Evolutionary conservation across 2,113 vertebrate species (phyloP).

Genomic region (Amblyopsis rosae): DNA sequence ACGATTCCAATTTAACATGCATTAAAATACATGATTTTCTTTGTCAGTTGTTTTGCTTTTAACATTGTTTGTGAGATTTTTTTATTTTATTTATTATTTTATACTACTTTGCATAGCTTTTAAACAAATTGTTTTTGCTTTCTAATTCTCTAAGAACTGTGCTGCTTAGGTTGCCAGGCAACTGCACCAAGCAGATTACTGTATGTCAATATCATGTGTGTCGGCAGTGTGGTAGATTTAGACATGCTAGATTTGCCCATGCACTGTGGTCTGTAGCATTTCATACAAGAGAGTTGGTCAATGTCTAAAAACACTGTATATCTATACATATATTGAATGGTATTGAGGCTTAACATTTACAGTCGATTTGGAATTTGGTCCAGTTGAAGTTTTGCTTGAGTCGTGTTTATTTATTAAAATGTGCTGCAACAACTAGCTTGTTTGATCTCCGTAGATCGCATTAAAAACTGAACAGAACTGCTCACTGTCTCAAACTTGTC

Average conservation of each 20-base stretch:
- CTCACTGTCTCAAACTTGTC: slow-evolving; percentile 29
- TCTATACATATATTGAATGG: slow-evolving; percentile 60
- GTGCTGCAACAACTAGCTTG: slow-evolving; percentile 67
- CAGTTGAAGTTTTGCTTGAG: slow-evolving; percentile 61
- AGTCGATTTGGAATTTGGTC: slow-evolving; percentile 47
- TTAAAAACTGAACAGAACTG: slow-evolving; percentile 41
- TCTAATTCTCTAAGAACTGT: slow-evolving; percentile 61
- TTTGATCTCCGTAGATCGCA: slow-evolving; percentile 49
- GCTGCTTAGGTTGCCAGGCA: slow-evolving; percentile 70
- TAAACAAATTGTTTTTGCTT: slow-evolving; percentile 58
- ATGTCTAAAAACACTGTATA: slow-evolving; percentile 64
- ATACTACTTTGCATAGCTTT: slow-evolving; percentile 66
- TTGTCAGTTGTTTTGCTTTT: slow-evolving; percentile 42
- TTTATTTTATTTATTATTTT: slow-evolving; percentile 71
- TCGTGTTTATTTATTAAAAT: slow-evolving; percentile 73
- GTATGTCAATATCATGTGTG: slow-evolving; percentile 67
- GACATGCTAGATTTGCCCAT: slow-evolving; percentile 70
- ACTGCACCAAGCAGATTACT: slow-evolving; percentile 66
- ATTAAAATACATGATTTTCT: slow-evolving; percentile 30
- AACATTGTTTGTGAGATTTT: slow-evolving; percentile 57
- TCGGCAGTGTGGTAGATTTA: slow-evolving; percentile 70
- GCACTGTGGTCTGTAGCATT: slow-evolving; percentile 69
- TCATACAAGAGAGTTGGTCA: slow-evolving; percentile 56
- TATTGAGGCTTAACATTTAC: slow-evolving; percentile 65
- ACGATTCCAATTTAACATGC: slow-evolving; percentile 28